Conservation (phyloP, 2,888 invertebrate species). For the Agrochola macilenta region DNA sequence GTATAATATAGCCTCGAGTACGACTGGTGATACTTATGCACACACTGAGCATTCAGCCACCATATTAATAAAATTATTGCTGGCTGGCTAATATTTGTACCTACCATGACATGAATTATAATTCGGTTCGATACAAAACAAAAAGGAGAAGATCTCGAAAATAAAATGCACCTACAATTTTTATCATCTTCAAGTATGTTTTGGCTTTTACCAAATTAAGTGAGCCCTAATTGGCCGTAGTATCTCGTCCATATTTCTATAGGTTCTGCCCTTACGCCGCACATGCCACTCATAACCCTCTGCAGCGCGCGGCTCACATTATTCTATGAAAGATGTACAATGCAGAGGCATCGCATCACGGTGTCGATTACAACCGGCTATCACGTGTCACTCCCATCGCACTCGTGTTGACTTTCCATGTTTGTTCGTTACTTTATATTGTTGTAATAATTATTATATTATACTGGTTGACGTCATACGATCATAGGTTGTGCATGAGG, state of each 20-base stretch:
- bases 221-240: background rate
- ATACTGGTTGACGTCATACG: constrained; percentile 38
- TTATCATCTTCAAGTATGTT: background rate
- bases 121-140: background rate
- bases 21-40: background rate
- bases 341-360: constrained; percentile 80
- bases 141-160: background rate
- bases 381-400: constrained; percentile 79
- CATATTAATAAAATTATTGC: too few relatives aligned
- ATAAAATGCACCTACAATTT: background rate
- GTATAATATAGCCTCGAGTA: background rate
- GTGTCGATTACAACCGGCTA: constrained; percentile 84
- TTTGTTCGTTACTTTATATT: constrained; percentile 76
- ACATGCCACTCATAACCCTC: constrained; percentile 21
- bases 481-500: background rate
- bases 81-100: background rate
- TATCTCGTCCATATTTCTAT: background rate
- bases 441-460: constrained; percentile 75
- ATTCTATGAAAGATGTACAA: constrained; percentile 80
- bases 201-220: background rate
- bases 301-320: constrained; percentile 39
- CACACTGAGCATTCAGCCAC: background rate
- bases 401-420: constrained; percentile 79
- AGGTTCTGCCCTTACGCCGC: background rate
- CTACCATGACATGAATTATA: background rate